Percentiles rank a stretch among this genome's conserved stretches.
Conservation (phyloP, 2,113 vertebrate genomes). For the Poecile atricapillus region DNA sequence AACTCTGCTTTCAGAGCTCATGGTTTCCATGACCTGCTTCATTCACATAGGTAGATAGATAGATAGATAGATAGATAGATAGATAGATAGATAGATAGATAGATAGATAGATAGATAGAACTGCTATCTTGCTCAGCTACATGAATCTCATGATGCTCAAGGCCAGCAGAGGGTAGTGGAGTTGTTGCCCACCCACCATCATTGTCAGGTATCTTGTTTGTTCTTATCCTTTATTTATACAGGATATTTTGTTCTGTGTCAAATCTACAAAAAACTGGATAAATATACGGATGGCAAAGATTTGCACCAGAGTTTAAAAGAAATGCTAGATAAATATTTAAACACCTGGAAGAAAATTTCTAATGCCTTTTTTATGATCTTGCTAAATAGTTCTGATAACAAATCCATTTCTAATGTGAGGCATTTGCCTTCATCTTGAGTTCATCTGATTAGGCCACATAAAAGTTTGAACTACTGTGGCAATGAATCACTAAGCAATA, state of each 20-base stretch:
- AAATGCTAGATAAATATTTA: neutral
- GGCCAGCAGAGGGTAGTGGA: neutral
- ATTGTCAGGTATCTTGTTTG: neutral
- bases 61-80: no score
- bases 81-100: no score
- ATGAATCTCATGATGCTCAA: neutral
- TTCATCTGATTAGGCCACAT: neutral
- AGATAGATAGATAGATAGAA: neutral
- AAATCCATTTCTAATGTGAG: neutral
- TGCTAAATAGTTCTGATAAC: neutral
- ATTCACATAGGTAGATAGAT: neutral
- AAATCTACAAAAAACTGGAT: neutral
- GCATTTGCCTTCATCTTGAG: neutral
- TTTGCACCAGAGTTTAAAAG: neutral
- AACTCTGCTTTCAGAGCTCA: neutral
- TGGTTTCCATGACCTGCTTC: neutral
- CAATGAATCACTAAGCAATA: neutral
- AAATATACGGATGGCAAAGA: neutral
- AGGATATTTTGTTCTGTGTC: neutral
- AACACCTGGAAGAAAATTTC: neutral
- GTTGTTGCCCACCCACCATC: neutral
- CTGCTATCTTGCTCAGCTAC: neutral
- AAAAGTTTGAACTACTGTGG: neutral
- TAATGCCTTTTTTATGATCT: neutral
- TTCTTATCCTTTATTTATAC: neutral